Evolutionary conservation across 2,797 vertebrate genomes (phyloP), one percentile per base, ranked within the genome.

Genomic region (Xenentodon cancila): DNA sequence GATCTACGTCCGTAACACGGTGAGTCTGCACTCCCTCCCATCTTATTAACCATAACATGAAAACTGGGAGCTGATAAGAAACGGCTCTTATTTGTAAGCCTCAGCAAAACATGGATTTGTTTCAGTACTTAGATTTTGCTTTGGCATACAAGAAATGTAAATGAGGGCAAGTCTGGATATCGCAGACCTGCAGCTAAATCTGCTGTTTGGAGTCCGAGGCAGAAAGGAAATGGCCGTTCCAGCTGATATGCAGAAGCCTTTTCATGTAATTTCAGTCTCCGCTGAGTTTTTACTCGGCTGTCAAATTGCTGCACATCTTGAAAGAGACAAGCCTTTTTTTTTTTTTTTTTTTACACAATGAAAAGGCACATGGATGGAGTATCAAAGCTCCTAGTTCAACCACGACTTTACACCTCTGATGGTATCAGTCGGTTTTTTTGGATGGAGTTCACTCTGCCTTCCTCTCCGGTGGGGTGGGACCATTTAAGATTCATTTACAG

Each of bases 1-100:
- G 79, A 93, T 99, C 64, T 89, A 95, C 84, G 96, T 99, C 89
- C 94, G 85, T 46, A 96, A 97, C 57, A 95, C 87, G 91, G 97
- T 98, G 77, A 94, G 93, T 79, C 44, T 63, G 53, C n/a, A 5
- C 25, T 0, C 25, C 30, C 40, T 16, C 19, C 73, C 34, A 40
- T 57, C 79, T 78, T 58, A 74, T 66, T 51, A 67, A 62, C n/a
- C 25, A 15, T 60, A 27, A 9, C 17, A 47, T 61, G 19, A 55
- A 59, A 66, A 58, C 53, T 19, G 44, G 49, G 68, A 37, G 25
- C 61, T 49, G 47, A 75, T 68, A 44, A 68, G 55, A n/a, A 40
- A 8, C 22, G 30, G 64, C 66, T 72, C 68, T 53, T 64, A 79
- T 70, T 70, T 80, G 53, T 53, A 66, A 65, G 55, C 71, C 64